Evolutionary conservation across 1,140 invertebrate genomes (phyloP).

Genomic region (Drosophila melanica): DNA sequence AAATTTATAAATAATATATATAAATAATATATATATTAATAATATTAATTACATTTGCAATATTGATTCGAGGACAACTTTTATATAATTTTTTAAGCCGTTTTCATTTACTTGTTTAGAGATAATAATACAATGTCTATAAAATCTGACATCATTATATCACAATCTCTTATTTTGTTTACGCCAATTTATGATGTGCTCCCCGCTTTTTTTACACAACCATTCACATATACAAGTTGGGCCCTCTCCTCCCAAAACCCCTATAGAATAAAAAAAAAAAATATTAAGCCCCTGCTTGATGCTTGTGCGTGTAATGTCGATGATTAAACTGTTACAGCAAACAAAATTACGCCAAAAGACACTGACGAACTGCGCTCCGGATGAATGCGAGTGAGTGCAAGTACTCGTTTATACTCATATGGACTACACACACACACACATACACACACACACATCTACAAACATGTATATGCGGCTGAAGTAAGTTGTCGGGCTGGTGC

Average conservation of each 20-base stretch:
- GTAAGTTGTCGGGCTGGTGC: constrained; percentile 19
- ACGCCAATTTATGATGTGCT: too few relatives aligned
- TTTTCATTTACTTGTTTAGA: too few relatives aligned
- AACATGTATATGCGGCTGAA: constrained; percentile 2
- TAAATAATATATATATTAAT: too few relatives aligned
- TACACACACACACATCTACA: not conserved
- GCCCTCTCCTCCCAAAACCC: not conserved
- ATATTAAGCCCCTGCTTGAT: constrained; percentile 3
- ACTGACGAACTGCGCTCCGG: constrained; percentile 68
- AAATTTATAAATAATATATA: too few relatives aligned
- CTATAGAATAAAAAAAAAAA: not conserved
- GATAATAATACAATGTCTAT: too few relatives aligned
- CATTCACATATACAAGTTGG: not conserved
- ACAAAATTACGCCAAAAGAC: constrained; percentile 71
- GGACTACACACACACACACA: constrained; percentile 6
- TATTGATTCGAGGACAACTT: too few relatives aligned
- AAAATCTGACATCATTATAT: too few relatives aligned
- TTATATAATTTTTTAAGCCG: too few relatives aligned
- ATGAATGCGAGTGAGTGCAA: constrained; percentile 20
- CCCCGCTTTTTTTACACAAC: too few relatives aligned
- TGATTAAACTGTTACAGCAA: constrained; percentile 76
- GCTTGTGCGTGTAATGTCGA: constrained; percentile 65
- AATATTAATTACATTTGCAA: not conserved
- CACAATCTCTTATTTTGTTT: too few relatives aligned
- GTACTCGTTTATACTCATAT: constrained; percentile 5